Conservation (phyloP, 2,888 invertebrate genomes). For the Drosophila anomelani region DNA sequence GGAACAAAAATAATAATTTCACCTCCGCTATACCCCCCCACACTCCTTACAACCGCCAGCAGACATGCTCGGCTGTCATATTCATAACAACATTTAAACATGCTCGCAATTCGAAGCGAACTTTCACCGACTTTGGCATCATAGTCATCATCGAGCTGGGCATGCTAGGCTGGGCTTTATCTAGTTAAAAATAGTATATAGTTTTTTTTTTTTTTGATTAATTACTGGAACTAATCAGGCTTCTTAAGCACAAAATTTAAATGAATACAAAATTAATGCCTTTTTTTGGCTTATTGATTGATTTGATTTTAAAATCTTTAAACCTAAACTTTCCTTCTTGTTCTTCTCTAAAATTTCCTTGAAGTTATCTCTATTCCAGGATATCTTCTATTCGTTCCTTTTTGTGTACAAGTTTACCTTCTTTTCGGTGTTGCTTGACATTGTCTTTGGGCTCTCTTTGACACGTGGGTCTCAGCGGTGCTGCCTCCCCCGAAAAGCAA, state of each 20-base stretch:
- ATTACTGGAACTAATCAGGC: not conserved
- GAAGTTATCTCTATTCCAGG: not conserved
- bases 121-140: constrained; percentile 1
- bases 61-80: constrained; percentile 40
- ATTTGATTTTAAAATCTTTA: too few species aligned
- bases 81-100: constrained; percentile 68
- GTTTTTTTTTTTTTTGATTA: not conserved
- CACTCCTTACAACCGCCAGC: constrained; percentile 2
- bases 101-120: constrained; percentile 55
- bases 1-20: constrained; percentile 43
- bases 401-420: constrained; percentile 25
- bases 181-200: not conserved
- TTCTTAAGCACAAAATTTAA: not conserved
- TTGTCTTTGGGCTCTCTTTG: constrained; percentile 40
- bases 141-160: not conserved
- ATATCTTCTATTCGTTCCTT: not conserved
- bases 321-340: not conserved
- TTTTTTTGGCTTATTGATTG: too few species aligned
- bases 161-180: not conserved
- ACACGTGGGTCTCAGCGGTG: constrained; percentile 40
- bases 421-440: constrained; percentile 31
- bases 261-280: too few species aligned
- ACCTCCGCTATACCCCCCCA: not conserved
- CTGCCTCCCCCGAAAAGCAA: not conserved
- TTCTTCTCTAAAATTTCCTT: not conserved